Conservation (phyloP, 1,140 invertebrate species). For the Doryteuthis pealeii region DNA sequence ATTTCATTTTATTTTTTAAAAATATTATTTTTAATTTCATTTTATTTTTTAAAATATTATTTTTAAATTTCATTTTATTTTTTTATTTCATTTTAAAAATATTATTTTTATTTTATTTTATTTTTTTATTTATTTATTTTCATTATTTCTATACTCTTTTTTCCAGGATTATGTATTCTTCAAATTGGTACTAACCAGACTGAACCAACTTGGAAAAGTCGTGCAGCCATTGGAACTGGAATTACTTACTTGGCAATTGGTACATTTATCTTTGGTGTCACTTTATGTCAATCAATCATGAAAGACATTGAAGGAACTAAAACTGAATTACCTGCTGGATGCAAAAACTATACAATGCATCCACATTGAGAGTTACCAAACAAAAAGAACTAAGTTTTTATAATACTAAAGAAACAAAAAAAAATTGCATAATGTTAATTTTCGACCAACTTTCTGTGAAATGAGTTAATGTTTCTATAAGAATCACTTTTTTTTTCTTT, state of each 20-base stretch:
- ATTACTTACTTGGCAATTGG: constrained; percentile 64
- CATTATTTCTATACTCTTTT: background rate
- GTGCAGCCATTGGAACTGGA: constrained; percentile 41
- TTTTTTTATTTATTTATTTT: background rate
- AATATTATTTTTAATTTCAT: background rate
- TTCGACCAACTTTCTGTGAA: too few relatives aligned
- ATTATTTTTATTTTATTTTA: constrained; percentile 1
- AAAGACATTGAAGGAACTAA: constrained; percentile 30
- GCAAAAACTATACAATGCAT: too few relatives aligned
- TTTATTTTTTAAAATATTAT: background rate
- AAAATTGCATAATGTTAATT: too few relatives aligned
- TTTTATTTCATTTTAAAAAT: background rate
- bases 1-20: background rate
- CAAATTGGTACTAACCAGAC: constrained; percentile 52
- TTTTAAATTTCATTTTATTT: background rate
- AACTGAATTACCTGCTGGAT: too few relatives aligned
- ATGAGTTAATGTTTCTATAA: too few relatives aligned
- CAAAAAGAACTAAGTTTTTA: too few relatives aligned
- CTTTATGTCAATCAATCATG: constrained; percentile 64
- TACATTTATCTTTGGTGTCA: constrained; percentile 67
- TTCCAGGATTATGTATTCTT: constrained; percentile 67
- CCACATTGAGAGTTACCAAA: too few relatives aligned
- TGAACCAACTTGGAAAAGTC: constrained; percentile 24
- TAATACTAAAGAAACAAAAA: too few relatives aligned
- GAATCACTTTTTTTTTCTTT: too few relatives aligned